Base-by-base conservation (phyloP, 2,113 vertebrate species). In the Cyprinodon variegatus region DNA sequence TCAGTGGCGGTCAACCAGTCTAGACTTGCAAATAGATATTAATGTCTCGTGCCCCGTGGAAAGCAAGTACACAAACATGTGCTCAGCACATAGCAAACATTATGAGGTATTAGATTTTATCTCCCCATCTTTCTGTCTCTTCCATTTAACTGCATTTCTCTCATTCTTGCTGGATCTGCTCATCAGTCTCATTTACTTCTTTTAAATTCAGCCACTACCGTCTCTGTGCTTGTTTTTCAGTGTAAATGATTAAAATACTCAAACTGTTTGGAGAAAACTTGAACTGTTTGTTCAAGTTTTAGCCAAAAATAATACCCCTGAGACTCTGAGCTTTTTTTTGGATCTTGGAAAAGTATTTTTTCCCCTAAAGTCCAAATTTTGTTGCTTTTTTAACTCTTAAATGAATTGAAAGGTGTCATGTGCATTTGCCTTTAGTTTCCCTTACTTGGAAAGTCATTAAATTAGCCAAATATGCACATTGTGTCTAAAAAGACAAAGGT, bases 21-120 rank as follows among this genome's bases (percentile, higher is more conserved):
- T 22, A 53, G 43, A 65, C 82, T 85, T 67, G 77, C 83, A 87
- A 88, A 85, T 81, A 77, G 74, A 82, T 86, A 85, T 83, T 53
- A 15, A 87, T 91, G 80, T 88, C 88, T 39, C 74, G 71, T 79
- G 82, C 84, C 4, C 86, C 80, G 84, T 76, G 86, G 87, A 87
- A 66, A 87, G 87, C 78, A 70, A 90, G 83, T 88, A 82, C 88
- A 91, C 89, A 84, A 82, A 91, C 88, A 89, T 76, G 66, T 85
- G 89, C 87, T 65, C 40, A 76, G 72, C 86, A 63, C 85, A 91
- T 89, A 86, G 82, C 85, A 80, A 60, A 86, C 85, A 86, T 86
- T 86, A 90, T 72, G 64, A 85, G 82, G 75, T 83, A 76, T 90
- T 87, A 82, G 61, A 67, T 84, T 89, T 81, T 77, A 80, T 74